Conservation (phyloP, 30 jellyfish, hydroid and myxozoan species). For the Chrysaora quinquecirrha region DNA sequence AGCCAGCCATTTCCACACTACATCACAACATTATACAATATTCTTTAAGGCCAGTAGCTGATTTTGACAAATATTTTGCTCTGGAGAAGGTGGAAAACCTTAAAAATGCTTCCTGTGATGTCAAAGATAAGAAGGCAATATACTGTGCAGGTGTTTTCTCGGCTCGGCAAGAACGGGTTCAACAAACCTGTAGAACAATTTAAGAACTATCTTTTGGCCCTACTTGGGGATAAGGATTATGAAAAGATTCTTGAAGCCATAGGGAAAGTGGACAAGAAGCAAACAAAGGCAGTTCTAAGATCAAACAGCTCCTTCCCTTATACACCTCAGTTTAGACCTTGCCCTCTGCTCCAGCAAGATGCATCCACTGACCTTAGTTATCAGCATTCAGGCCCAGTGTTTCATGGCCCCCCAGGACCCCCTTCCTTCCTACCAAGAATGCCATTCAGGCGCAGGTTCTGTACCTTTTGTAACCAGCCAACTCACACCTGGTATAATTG, state of each 20-base stretch:
- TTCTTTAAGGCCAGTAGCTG: not conserved
- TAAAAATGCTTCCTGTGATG: not conserved
- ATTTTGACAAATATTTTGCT: not conserved
- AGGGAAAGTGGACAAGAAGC: not conserved
- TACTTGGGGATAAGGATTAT: not conserved
- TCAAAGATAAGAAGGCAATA: not conserved
- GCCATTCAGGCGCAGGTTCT: not conserved
- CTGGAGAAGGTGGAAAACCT: not conserved
- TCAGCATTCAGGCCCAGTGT: too few species aligned
- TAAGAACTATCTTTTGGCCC: not conserved
- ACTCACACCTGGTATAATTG: not conserved
- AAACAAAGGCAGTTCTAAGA: not conserved
- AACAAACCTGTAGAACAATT: not conserved
- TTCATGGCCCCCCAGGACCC: not conserved
- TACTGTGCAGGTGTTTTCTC: not conserved
- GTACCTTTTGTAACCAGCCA: not conserved
- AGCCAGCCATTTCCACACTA: not conserved
- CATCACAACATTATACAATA: not conserved
- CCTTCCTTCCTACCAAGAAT: not conserved
- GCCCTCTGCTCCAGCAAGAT: not conserved
- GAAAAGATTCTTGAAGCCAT: not conserved
- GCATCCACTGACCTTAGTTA: too few species aligned
- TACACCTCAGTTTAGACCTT: not conserved
- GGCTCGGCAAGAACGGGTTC: not conserved
- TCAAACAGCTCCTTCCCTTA: not conserved